phyloP scores from a whole-genome alignment of 2,888 invertebrate species.

The Frankliniella intonsa region DNA sequence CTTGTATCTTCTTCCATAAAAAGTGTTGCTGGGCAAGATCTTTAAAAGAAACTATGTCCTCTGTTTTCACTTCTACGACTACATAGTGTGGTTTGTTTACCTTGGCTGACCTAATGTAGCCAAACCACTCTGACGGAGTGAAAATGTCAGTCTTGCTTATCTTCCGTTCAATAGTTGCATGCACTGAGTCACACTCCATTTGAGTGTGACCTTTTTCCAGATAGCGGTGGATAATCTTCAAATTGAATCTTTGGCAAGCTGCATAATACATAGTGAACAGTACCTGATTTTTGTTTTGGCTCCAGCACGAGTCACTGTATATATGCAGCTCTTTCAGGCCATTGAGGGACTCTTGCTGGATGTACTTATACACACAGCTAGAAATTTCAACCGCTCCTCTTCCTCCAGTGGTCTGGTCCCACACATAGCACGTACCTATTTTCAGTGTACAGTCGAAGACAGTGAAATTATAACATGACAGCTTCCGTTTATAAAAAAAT shows the following conservation, averaged over 20 bases:
- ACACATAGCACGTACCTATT: neutral
- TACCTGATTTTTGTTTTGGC: neutral
- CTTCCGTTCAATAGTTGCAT: neutral
- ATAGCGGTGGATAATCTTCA: neutral
- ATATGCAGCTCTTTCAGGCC: neutral
- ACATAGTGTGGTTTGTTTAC: neutral
- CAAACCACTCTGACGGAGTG: neutral
- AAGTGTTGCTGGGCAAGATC: neutral
- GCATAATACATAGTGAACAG: neutral
- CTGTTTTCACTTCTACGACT: neutral
- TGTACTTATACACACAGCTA: neutral
- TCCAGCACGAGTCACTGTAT: neutral
- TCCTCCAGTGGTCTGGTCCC: neutral
- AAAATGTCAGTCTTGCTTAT: neutral
- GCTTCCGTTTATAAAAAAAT: neutral
- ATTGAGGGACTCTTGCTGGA: neutral
- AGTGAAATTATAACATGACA: neutral
- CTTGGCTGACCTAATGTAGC: neutral
- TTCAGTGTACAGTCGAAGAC: neutral
- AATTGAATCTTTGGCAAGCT: neutral
- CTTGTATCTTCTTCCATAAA: neutral
- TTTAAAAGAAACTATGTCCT: neutral
- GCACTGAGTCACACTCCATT: neutral
- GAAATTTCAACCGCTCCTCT: neutral
- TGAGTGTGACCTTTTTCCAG: neutral